phyloP scores from a whole-genome alignment of 37 sponge, comb jelly and placozoan genomes.

The Hexactinellida sp. region DNA sequence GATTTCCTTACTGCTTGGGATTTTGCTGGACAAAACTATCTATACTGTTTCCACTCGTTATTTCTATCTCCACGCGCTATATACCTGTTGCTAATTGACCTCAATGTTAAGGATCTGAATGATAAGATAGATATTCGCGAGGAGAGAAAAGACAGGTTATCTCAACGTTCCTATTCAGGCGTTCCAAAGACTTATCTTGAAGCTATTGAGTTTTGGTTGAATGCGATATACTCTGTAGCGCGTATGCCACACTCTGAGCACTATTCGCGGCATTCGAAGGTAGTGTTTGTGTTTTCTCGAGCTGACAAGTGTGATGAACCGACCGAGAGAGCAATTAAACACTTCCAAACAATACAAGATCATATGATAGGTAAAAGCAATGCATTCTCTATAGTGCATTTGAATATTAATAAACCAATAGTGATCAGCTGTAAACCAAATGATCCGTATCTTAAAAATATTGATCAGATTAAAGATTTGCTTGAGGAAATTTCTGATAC shows the following conservation, averaged over 20 bases:
- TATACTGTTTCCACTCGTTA: background rate
- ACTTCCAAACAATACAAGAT: constrained; percentile 4
- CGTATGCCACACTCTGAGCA: background rate
- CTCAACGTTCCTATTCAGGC: background rate
- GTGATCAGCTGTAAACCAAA: background rate
- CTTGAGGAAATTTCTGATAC: background rate
- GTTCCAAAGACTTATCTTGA: background rate
- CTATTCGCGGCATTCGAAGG: background rate
- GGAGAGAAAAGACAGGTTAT: constrained; percentile 1
- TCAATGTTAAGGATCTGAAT: background rate
- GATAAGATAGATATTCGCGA: background rate
- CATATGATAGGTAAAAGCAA: constrained; percentile 4
- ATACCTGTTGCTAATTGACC: background rate
- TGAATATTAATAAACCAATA: background rate
- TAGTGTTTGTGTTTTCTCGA: background rate
- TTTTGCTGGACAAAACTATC: constrained; percentile 6
- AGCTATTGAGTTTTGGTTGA: constrained; percentile 12
- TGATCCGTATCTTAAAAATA: background rate
- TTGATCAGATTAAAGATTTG: background rate
- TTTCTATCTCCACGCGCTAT: constrained; percentile 13
- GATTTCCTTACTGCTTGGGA: constrained; percentile 12
- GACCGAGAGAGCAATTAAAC: background rate
- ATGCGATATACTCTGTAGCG: constrained; percentile 15
- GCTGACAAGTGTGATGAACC: constrained; percentile 5
- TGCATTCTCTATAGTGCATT: background rate